Conservation (phyloP, 1,140 invertebrate genomes). For the Drosophila tropicalis region DNA sequence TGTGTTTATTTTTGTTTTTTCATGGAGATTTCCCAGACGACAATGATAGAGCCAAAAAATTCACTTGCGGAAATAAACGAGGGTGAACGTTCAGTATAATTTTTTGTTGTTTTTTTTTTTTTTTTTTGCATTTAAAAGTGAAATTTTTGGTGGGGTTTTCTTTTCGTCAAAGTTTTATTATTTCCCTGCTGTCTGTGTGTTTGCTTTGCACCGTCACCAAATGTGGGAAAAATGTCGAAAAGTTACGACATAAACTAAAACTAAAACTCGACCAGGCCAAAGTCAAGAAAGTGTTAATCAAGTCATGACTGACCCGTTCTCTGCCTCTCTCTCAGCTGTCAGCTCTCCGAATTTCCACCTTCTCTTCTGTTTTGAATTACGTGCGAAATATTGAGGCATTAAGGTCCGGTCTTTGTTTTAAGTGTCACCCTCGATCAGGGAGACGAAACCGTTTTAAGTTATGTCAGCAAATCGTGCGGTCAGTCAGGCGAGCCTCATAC, state of each 20-base stretch:
- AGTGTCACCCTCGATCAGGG: constrained; percentile 22
- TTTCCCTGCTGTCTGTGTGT: constrained; percentile 65
- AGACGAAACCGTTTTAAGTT: constrained; percentile 33
- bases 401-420: constrained; percentile 45
- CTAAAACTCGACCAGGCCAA: constrained; percentile 29
- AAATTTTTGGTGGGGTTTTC: constrained; percentile 61
- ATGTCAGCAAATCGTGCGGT: constrained; percentile 21
- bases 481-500: not conserved
- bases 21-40: constrained; percentile 35
- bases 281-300: constrained; percentile 72
- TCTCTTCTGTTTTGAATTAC: constrained; percentile 58
- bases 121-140: constrained; percentile 78
- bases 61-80: constrained; percentile 80
- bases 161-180: constrained; percentile 54
- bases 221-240: constrained; percentile 73
- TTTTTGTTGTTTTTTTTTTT: not conserved
- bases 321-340: constrained; percentile 27
- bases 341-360: constrained; percentile 15
- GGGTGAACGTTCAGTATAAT: constrained; percentile 64
- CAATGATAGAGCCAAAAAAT: constrained; percentile 70
- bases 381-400: constrained; percentile 65
- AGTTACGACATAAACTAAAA: constrained; percentile 62
- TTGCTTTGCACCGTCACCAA: constrained; percentile 53
- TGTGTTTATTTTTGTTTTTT: constrained; percentile 70
- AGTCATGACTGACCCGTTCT: constrained; percentile 59